These are phyloP conservation scores for Atractosteus spatula DNA, from an alignment of 2,113 vertebrate genomes.

Conservation along the genomic window DNA sequence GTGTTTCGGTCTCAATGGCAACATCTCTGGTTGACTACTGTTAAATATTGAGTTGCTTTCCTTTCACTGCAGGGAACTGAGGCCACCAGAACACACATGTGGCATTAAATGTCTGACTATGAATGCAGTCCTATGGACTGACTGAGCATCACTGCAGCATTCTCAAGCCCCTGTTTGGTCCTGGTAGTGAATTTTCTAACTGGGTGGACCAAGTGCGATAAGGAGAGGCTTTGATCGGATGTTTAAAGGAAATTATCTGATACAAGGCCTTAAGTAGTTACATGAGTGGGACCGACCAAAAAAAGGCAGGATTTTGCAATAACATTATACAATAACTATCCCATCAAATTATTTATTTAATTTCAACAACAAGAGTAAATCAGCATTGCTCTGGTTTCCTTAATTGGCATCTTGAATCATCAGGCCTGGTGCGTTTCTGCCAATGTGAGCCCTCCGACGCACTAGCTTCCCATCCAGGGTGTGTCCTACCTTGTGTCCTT, in stretches of 20 bases:
- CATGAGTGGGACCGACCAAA: constrained; percentile 14
- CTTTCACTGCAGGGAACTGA: neutral
- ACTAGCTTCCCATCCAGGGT: too few species aligned
- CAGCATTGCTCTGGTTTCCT: too few species aligned
- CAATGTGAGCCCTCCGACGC: too few species aligned
- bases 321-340: too few species aligned
- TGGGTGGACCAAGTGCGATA: constrained; percentile 22
- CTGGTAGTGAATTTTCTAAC: constrained; percentile 21
- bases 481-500: too few species aligned
- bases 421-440: too few species aligned
- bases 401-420: too few species aligned
- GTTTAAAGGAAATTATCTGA: constrained; percentile 10
- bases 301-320: neutral
- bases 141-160: neutral
- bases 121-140: neutral
- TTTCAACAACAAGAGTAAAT: too few species aligned
- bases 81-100: neutral
- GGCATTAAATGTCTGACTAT: neutral
- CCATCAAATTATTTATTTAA: too few species aligned
- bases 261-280: neutral
- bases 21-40: too few species aligned
- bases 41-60: too few species aligned
- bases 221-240: constrained; percentile 34
- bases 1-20: too few species aligned
- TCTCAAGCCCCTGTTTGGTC: constrained; percentile 17